phyloP scores from a whole-genome alignment of 1,140 invertebrate species.

The Oedothorax gibbosus region DNA sequence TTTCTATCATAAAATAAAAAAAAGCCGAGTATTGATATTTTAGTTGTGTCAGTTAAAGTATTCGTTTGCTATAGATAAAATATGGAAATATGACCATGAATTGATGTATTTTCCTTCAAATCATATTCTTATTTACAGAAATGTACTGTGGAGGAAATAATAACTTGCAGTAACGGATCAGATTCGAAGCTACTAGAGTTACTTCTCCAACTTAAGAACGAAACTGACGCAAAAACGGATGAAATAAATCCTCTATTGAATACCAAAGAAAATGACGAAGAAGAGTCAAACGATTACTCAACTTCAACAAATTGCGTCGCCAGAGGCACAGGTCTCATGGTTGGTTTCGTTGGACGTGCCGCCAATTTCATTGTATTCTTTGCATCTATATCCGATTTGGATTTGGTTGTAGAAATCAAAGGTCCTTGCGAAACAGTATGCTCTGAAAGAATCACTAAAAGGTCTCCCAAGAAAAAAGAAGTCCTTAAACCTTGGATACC shows the following conservation, averaged over 20 bases:
- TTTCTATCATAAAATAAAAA: too few relatives aligned
- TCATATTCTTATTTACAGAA: slow-evolving; percentile 37
- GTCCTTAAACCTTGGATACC: neutral
- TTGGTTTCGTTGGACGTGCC: slow-evolving; percentile 60
- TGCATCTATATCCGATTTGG: slow-evolving; percentile 43
- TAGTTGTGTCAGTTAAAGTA: too few relatives aligned
- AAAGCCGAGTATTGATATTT: too few relatives aligned
- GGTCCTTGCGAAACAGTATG: slow-evolving; percentile 59
- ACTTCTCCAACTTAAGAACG: slow-evolving; percentile 55
- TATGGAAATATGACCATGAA: too few relatives aligned
- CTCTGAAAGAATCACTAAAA: slow-evolving; percentile 58
- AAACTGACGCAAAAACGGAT: neutral
- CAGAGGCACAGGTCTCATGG: slow-evolving; percentile 63
- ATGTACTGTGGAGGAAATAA: slow-evolving; percentile 53
- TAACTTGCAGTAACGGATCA: slow-evolving; percentile 43
- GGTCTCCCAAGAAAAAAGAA: slow-evolving; percentile 54
- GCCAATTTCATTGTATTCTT: slow-evolving; percentile 62
- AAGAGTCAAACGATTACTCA: neutral
- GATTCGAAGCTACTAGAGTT: slow-evolving; percentile 55
- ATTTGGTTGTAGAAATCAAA: slow-evolving; percentile 63
- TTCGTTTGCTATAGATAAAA: too few relatives aligned
- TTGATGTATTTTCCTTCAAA: neutral
- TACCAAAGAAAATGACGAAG: neutral
- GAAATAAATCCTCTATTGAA: neutral
- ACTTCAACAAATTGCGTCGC: slow-evolving; percentile 47